Percentiles rank a stretch among this genome's conserved stretches.
phyloP scores from a whole-genome alignment of 2,797 vertebrate species.

The Gallirallus australis region DNA sequence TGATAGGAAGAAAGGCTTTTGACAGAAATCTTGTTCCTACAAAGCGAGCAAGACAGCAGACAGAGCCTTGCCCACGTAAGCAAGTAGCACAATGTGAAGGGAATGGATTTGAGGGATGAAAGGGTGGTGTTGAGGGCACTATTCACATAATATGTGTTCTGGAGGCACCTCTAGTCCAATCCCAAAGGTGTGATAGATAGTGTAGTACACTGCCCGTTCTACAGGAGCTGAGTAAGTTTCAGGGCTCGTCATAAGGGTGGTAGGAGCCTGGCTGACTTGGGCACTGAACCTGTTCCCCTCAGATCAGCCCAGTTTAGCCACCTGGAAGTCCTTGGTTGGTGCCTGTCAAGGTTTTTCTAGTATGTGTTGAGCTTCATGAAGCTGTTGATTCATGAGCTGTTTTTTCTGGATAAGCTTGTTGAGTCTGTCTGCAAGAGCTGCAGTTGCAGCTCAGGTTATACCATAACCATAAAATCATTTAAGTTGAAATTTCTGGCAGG shows the following conservation, averaged over 20 bases:
- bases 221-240: not conserved
- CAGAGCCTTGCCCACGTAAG: not conserved
- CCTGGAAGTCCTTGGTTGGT: not conserved
- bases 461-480: not conserved
- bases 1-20: not conserved
- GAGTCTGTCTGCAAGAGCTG: not conserved
- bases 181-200: not conserved
- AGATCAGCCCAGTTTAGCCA: not conserved
- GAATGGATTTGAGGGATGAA: not conserved
- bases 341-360: not conserved
- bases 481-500: not conserved
- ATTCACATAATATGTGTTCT: not conserved
- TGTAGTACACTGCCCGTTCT: not conserved
- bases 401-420: not conserved
- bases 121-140: not conserved
- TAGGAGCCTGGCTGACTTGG: not conserved
- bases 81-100: not conserved
- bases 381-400: not conserved
- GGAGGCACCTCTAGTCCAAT: fast-evolving
- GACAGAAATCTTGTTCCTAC: not conserved
- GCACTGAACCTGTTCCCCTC: not conserved
- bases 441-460: not conserved
- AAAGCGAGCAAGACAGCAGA: not conserved
- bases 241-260: not conserved
- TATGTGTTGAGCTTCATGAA: not conserved